phyloP scores from a whole-genome alignment of 2,888 invertebrate genomes.

The Acleris sparsana region DNA sequence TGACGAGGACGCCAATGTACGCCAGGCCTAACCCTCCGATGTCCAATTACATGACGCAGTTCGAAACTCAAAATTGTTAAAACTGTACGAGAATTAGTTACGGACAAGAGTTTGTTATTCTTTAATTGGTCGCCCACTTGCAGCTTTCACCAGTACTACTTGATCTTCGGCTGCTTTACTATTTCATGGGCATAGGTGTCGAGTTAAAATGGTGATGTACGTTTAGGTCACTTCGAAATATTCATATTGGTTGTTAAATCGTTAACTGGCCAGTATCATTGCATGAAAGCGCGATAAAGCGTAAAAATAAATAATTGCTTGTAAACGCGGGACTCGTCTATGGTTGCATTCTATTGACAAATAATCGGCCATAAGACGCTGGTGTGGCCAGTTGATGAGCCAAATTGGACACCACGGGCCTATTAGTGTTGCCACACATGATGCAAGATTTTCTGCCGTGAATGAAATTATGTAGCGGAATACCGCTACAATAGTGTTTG shows the following conservation, averaged over 20 bases:
- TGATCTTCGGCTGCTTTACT: constrained; percentile 39
- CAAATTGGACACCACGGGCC: constrained; percentile 30
- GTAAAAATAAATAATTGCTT: constrained; percentile 63
- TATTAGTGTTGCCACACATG: constrained; percentile 34
- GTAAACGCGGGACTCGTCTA: constrained; percentile 47
- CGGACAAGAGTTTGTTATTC: constrained; percentile 76
- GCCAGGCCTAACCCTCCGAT: constrained; percentile 52
- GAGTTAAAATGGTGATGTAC: constrained; percentile 40
- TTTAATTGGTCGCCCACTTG: constrained; percentile 75
- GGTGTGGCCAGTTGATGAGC: constrained; percentile 27
- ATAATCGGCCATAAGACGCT: constrained; percentile 30
- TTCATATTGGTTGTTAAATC: constrained; percentile 71
- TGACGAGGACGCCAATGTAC: constrained; percentile 42
- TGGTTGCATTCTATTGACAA: constrained; percentile 38
- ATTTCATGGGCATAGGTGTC: constrained; percentile 30
- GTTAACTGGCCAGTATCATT: constrained; percentile 71
- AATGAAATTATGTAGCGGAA: constrained; percentile 10
- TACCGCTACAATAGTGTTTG: background rate
- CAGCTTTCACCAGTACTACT: constrained; percentile 48
- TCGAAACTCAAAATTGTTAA: constrained; percentile 77
- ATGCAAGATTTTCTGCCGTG: constrained; percentile 5
- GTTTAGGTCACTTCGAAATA: constrained; percentile 72
- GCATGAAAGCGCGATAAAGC: constrained; percentile 64
- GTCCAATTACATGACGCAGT: constrained; percentile 71
- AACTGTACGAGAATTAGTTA: constrained; percentile 81